Percentiles rank a stretch among this genome's conserved stretches.
phyloP scores from a whole-genome alignment of 2,113 vertebrate genomes.

The Mesocricetus auratus region DNA sequence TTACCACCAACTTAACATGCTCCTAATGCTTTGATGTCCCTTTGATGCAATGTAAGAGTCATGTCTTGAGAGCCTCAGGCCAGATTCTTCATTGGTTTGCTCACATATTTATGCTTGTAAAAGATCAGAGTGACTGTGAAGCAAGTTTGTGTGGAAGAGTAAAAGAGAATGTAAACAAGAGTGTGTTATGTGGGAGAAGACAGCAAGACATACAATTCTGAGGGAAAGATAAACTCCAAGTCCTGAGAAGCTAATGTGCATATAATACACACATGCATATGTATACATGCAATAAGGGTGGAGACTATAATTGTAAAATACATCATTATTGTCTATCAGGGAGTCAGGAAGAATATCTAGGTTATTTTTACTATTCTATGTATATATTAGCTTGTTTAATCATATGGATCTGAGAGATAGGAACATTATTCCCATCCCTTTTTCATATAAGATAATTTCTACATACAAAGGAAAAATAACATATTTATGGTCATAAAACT shows the following conservation, averaged over 20 bases:
- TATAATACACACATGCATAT: not conserved
- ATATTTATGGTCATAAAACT: not conserved
- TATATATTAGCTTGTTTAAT: not conserved
- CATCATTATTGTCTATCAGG: not conserved
- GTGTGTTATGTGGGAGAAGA: not conserved
- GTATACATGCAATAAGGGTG: not conserved
- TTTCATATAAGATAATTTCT: not conserved
- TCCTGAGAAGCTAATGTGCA: not conserved
- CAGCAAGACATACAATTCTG: not conserved
- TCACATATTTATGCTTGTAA: slow-evolving; percentile 13
- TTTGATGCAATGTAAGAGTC: not conserved
- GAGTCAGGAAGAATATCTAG: not conserved
- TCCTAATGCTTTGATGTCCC: slow-evolving; percentile 11
- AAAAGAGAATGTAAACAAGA: not conserved
- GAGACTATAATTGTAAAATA: not conserved
- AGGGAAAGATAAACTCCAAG: not conserved
- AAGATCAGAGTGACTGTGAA: slow-evolving; percentile 16
- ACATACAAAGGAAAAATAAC: not conserved
- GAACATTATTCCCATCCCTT: not conserved
- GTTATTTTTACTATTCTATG: not conserved
- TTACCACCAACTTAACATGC: not conserved
- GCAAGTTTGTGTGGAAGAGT: not conserved
- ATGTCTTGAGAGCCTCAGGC: not conserved
- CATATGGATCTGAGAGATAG: not conserved
- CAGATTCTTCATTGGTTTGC: slow-evolving; percentile 29